Percentiles rank a stretch among this genome's conserved stretches.
phyloP scores from a whole-genome alignment of 2,888 invertebrate species.

The Spatulosminthurus flaviceps region DNA sequence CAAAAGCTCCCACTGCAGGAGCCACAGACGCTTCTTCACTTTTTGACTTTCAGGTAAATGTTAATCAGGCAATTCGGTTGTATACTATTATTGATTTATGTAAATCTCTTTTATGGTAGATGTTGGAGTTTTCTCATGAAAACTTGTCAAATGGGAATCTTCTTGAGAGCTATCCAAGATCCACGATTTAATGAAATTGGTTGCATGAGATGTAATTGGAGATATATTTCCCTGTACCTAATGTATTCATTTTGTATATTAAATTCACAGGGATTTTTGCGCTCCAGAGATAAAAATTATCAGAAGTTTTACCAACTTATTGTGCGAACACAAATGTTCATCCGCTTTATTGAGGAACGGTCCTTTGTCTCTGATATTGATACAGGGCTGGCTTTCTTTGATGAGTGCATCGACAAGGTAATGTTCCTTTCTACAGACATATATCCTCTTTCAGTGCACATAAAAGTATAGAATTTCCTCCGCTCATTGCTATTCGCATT shows the following conservation, averaged over 20 bases:
- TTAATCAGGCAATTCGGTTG: constrained; percentile 11
- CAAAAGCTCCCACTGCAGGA: constrained; percentile 89
- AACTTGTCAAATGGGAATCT: not conserved
- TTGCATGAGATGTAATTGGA: not conserved
- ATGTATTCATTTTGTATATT: constrained; percentile 28
- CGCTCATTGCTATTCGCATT: no score
- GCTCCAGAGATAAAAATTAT: constrained; percentile 83
- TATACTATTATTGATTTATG: constrained; percentile 5
- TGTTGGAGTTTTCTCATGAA: no score
- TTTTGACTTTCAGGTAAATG: constrained; percentile 81
- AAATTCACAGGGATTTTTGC: constrained; percentile 74
- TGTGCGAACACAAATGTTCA: constrained; percentile 96
- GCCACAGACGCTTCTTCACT: constrained; percentile 95
- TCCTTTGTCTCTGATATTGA: constrained; percentile 96
- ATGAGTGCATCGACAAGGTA: constrained; percentile 91
- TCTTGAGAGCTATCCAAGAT: not conserved
- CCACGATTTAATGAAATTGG: not conserved
- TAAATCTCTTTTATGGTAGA: not conserved
- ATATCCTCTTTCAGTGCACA: not conserved
- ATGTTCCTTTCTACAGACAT: not conserved
- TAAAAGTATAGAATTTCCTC: not conserved
- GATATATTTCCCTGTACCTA: not conserved
- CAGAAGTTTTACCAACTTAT: constrained; percentile 84
- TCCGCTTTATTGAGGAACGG: constrained; percentile 97
- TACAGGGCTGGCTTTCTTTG: constrained; percentile 94